Evolutionary conservation across 2,888 invertebrate genomes (phyloP).

Genomic region (Ormyrus pomaceus): DNA sequence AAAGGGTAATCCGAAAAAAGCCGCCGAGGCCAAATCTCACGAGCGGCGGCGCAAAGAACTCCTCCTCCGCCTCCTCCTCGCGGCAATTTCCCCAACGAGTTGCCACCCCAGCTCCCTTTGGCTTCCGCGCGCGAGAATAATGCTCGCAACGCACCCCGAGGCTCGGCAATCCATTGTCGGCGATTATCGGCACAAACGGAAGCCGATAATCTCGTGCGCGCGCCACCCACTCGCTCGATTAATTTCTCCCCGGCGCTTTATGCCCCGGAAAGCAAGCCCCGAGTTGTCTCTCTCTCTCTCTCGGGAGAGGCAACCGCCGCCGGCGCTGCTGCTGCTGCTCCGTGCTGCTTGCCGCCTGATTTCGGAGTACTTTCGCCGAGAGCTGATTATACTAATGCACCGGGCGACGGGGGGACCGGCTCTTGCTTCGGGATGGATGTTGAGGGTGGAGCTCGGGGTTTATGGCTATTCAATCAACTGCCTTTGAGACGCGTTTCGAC

Average conservation of each 20-base stretch:
- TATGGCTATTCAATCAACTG: no score
- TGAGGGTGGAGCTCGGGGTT: no score
- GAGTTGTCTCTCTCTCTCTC: not conserved
- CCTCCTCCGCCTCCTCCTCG: not conserved
- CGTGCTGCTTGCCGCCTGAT: not conserved
- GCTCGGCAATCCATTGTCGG: conserved; percentile 13
- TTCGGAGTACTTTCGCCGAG: conserved; percentile 4
- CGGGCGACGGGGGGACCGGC: not conserved
- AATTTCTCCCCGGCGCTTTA: conserved; percentile 60
- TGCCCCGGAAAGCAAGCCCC: not conserved
- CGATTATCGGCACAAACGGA: conserved; percentile 50
- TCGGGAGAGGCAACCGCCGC: not conserved
- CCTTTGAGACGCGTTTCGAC: no score
- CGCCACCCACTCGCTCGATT: conserved; percentile 62
- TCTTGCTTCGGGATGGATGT: not conserved
- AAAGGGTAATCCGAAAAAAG: conserved; percentile 52
- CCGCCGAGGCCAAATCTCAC: conserved; percentile 20
- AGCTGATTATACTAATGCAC: conserved; percentile 38
- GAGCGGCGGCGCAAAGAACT: not conserved
- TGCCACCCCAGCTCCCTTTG: not conserved
- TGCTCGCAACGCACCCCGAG: not conserved
- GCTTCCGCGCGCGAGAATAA: not conserved
- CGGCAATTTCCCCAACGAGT: conserved; percentile 24
- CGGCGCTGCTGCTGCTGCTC: not conserved
- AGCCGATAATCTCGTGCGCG: conserved; percentile 63